Evolutionary conservation across 2,113 vertebrate species (phyloP).

Genomic region (Cyanoramphus novaezelandiae): DNA sequence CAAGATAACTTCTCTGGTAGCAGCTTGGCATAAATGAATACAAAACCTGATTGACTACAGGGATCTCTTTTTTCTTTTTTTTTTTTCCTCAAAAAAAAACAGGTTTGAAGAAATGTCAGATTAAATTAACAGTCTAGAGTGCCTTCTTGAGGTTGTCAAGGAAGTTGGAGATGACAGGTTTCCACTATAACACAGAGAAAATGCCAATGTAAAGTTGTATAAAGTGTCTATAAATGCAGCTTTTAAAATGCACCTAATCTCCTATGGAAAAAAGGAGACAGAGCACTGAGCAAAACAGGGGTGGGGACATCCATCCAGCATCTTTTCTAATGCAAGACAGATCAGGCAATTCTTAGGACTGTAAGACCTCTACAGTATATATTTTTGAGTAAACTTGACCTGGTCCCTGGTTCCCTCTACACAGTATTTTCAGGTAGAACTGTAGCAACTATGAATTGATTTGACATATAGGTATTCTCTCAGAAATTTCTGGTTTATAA

Average conservation of each 20-base stretch:
- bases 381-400: background rate
- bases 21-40: constrained; percentile 17
- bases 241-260: background rate
- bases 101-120: constrained; percentile 37
- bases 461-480: background rate
- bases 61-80: background rate
- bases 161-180: background rate
- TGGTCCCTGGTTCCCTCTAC: background rate
- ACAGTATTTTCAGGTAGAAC: background rate
- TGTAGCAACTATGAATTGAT: background rate
- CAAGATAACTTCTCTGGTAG: constrained; percentile 3
- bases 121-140: background rate
- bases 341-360: background rate
- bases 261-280: background rate
- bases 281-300: background rate
- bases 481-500: background rate
- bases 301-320: background rate
- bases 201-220: background rate
- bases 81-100: background rate
- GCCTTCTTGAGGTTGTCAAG: background rate
- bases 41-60: background rate
- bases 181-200: background rate
- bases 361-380: background rate
- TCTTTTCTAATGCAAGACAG: background rate
- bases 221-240: background rate